Evolutionary conservation across 2,888 invertebrate genomes (phyloP), one percentile per base, ranked within the genome.

Genomic region (Conchocele bisecta): DNA sequence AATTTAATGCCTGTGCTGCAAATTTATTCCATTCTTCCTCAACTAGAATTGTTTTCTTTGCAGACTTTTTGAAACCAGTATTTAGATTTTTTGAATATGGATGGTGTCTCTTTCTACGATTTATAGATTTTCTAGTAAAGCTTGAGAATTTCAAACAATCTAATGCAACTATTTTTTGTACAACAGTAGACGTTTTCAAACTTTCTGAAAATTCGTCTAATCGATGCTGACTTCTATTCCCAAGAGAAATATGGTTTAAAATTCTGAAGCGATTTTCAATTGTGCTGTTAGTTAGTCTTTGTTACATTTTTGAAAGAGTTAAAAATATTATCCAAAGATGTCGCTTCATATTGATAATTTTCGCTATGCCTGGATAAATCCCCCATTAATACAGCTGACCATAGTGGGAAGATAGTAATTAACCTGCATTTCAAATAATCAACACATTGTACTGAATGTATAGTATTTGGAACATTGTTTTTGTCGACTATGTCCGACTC

Each of bases 181-280:
- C 22, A 17, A 53, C 26, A 17, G 44, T 53, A 13, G 22, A 39
- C 24, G 22, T 54, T 35, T 44, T 50, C 17, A 67, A 31, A 35
- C 5, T 6, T 11, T 28, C 58, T 5, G 67, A 50, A 60, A 60
- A 67, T 54, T 67, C 67, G 54, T 60, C 67, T 28, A 67, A 28
- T 17, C 67, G 42, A 17, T 60, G 59, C 41, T 53, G 67, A 24
- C 53, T 35, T 64, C 64, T 11, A 15, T 39, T 31, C 1, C 24
- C 13, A 28, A 56, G 37, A 31, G 22, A 44, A 4, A 54, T 59
- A 28, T 59, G 35, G 59, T 67, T 67, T 17, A 60, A 33, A 15
- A 67, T 67, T 42, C 58, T 24, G 28, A 66, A 66, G 9, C 66
- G 31, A 42, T 66, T 59, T 59, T 51, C 54, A 46, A 42, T 66